Conservation (phyloP, 2,797 vertebrate species). For the Gallinago solitaria region DNA sequence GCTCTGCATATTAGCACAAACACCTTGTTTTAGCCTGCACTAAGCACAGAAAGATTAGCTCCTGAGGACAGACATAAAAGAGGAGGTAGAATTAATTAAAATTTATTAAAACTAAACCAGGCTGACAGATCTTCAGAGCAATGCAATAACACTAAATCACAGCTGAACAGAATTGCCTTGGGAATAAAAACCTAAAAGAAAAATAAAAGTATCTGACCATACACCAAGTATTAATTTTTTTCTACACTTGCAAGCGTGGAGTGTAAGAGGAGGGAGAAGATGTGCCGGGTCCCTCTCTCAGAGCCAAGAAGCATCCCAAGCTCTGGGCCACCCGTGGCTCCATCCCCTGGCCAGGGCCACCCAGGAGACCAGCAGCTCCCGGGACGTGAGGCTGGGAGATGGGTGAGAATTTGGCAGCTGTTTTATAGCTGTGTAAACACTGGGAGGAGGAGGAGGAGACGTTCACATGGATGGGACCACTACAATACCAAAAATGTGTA, state of each 20-base stretch:
- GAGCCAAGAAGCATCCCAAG: background rate
- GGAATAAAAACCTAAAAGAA: background rate
- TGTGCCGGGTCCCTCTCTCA: background rate
- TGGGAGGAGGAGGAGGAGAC: background rate
- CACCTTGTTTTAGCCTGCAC: background rate
- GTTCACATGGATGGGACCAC: background rate
- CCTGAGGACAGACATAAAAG: background rate
- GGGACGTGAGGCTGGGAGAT: fast-evolving
- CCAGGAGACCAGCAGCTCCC: background rate
- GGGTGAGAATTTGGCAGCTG: too few relatives aligned
- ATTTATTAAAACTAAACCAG: background rate
- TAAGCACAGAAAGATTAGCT: background rate
- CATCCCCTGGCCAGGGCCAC: too few relatives aligned
- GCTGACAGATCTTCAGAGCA: slow-evolving; percentile 8
- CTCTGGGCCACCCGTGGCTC: too few relatives aligned
- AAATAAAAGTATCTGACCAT: background rate
- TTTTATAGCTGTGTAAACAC: background rate
- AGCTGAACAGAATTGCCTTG: background rate
- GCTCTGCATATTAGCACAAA: background rate
- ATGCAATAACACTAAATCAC: background rate
- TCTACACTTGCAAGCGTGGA: background rate
- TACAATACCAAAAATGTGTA: background rate
- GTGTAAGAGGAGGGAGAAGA: background rate
- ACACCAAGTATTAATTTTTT: background rate
- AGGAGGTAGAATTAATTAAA: background rate